These are phyloP conservation scores for Disparrhopalites patrizii DNA, from an alignment of 2,888 invertebrate species.

Conservation along the genomic window DNA sequence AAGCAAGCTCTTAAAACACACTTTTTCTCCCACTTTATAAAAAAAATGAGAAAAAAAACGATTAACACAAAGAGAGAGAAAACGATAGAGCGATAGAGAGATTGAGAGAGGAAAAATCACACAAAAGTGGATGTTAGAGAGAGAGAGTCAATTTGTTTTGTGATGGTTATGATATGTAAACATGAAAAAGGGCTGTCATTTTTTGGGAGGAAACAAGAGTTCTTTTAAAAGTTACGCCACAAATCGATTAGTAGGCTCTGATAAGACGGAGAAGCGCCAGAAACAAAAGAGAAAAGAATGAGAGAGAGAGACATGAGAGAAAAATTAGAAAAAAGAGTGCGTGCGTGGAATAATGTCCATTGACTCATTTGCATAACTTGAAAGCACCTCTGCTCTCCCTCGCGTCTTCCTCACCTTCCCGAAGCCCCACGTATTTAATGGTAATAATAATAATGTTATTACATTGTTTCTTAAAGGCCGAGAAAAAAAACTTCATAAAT, in stretches of 20 bases:
- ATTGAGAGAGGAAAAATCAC: too few species aligned
- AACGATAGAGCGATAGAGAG: neutral
- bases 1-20: too few species aligned
- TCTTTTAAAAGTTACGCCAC: neutral
- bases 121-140: too few species aligned
- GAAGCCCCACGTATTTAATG: too few species aligned
- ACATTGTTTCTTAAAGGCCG: too few species aligned
- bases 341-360: neutral
- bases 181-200: neutral
- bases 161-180: neutral
- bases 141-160: neutral
- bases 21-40: neutral
- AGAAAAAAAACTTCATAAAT: too few species aligned
- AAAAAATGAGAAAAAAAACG: neutral
- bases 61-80: too few species aligned
- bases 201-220: too few species aligned
- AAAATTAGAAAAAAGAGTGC: too few species aligned
- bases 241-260: conserved; percentile 15
- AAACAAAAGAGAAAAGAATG: too few species aligned
- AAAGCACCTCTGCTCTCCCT: neutral
- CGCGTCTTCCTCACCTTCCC: neutral
- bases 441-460: too few species aligned
- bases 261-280: conserved; percentile 15
- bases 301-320: too few species aligned
- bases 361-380: neutral